These are phyloP conservation scores for Sciurus carolinensis DNA, from an alignment of 2,797 vertebrate genomes.

Conservation along the genomic window DNA sequence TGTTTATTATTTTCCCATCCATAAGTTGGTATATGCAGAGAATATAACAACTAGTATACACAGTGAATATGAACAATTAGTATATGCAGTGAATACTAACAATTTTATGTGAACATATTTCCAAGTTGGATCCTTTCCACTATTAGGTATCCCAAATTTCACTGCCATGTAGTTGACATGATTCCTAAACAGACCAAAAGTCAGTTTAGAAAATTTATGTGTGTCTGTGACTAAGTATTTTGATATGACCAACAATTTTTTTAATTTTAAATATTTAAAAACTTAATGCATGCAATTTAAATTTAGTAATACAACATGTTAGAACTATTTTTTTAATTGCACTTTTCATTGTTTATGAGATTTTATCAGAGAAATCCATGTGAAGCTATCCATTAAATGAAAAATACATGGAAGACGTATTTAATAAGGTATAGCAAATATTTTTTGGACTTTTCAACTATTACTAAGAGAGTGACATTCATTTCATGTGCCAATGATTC, in stretches of 20 bases:
- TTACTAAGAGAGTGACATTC: not conserved
- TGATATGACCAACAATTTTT: not conserved
- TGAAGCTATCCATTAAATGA: not conserved
- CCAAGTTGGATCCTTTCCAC: not conserved
- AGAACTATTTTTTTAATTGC: not conserved
- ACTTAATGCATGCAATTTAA: not conserved
- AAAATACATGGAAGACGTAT: not conserved
- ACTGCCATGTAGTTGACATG: not conserved
- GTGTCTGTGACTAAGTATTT: not conserved
- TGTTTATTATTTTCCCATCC: not conserved
- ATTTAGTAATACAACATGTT: not conserved
- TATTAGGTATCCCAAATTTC: not conserved
- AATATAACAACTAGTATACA: not conserved
- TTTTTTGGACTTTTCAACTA: not conserved
- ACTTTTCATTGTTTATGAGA: not conserved
- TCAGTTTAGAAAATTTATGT: not conserved
- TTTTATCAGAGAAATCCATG: not conserved
- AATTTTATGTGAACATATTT: not conserved
- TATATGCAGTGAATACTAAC: not conserved
- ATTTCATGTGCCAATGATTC: not conserved
- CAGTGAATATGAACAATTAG: not conserved
- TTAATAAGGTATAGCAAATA: not conserved
- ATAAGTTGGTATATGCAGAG: not conserved
- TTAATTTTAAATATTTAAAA: not conserved
- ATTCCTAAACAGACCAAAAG: not conserved